phyloP scores from a whole-genome alignment of 2,113 vertebrate genomes.

The Paralichthys olivaceus region DNA sequence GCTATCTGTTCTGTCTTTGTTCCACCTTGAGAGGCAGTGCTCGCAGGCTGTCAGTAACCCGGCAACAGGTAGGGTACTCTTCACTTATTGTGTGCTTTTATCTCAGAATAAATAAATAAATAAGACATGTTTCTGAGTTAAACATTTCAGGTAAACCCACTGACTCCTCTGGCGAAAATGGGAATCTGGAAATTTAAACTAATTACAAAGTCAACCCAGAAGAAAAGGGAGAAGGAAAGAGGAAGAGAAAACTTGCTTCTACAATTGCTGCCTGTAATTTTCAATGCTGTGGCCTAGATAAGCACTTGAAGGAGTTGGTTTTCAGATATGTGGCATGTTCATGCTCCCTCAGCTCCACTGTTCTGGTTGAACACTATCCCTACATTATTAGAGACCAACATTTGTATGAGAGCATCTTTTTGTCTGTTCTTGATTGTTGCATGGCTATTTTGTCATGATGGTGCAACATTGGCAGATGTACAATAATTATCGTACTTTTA shows the following conservation, averaged over 20 bases:
- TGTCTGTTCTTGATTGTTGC: slow-evolving; percentile 34
- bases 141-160: slow-evolving; percentile 26
- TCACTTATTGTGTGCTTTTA: slow-evolving; percentile 56
- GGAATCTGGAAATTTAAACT: slow-evolving; percentile 6
- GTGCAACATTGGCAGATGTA: neutral
- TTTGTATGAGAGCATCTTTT: slow-evolving; percentile 35
- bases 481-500: too few species aligned
- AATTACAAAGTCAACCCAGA: neutral
- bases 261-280: slow-evolving; percentile 4
- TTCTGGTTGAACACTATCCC: slow-evolving; percentile 25
- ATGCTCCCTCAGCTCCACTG: slow-evolving; percentile 3
- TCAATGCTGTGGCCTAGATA: slow-evolving; percentile 29
- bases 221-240: neutral
- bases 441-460: slow-evolving; percentile 23
- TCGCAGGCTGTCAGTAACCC: slow-evolving; percentile 69
- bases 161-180: slow-evolving; percentile 10
- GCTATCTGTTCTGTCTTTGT: slow-evolving; percentile 62
- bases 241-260: neutral
- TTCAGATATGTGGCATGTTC: slow-evolving; percentile 17
- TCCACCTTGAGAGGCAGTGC: slow-evolving; percentile 60
- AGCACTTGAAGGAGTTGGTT: slow-evolving; percentile 24
- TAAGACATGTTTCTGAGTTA: slow-evolving; percentile 8
- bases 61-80: slow-evolving; percentile 75
- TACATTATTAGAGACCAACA: slow-evolving; percentile 31
- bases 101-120: slow-evolving; percentile 8